These are phyloP conservation scores for Callipepla californica DNA, from an alignment of 2,113 vertebrate species.

Conservation along the genomic window DNA sequence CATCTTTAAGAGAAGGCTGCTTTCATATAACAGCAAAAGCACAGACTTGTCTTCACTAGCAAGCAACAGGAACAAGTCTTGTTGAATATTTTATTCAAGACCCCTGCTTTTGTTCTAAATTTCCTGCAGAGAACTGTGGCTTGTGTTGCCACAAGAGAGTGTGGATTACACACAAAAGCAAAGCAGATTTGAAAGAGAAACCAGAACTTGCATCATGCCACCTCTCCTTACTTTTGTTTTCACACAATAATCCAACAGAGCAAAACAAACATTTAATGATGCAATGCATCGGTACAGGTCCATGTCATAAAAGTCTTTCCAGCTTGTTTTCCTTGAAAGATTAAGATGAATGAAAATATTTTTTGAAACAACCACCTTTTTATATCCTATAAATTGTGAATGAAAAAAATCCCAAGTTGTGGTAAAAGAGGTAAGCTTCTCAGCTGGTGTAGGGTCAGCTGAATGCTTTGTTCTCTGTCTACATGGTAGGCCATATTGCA, in stretches of 20 bases:
- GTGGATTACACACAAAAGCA: not conserved
- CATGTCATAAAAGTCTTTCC: not conserved
- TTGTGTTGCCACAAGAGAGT: not conserved
- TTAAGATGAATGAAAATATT: not conserved
- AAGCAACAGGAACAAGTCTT: not conserved
- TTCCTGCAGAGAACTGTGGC: not conserved
- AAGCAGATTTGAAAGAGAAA: slow-evolving; percentile 3
- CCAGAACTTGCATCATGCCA: not conserved
- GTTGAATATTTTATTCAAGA: slow-evolving; percentile 49
- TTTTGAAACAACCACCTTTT: not conserved
- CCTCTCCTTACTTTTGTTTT: not conserved
- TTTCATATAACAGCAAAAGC: slow-evolving; percentile 8
- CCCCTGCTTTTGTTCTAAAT: slow-evolving; percentile 3
- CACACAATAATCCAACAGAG: not conserved
- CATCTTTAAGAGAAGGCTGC: not conserved
- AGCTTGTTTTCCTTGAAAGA: not conserved
- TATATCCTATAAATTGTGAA: not conserved
- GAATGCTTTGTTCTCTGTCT: not conserved
- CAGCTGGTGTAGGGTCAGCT: not conserved
- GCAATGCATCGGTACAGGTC: not conserved
- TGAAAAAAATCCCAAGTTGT: not conserved
- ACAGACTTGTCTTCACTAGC: not conserved
- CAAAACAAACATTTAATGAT: not conserved
- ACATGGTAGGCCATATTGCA: not conserved
- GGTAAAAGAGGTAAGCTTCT: not conserved